These are phyloP conservation scores for Acanthosepion pharaonis DNA, from an alignment of 2,888 invertebrate genomes.

Conservation along the genomic window DNA sequence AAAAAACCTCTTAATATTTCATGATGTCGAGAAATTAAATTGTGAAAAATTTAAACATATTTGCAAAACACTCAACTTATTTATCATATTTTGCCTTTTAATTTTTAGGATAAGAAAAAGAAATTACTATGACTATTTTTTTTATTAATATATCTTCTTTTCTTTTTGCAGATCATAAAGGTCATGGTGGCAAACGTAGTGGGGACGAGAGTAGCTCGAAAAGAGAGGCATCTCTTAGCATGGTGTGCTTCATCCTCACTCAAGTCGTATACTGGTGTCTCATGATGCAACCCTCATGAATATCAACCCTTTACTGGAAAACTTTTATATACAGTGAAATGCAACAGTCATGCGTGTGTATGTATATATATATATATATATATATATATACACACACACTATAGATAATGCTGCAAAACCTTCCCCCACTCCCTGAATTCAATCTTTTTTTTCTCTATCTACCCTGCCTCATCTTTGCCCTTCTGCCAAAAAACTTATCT, in stretches of 20 bases:
- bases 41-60: too few species aligned
- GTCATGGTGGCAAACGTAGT: neutral
- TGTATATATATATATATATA: neutral
- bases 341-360: neutral
- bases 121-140: too few species aligned
- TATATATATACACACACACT: neutral
- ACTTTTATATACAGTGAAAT: constrained; percentile 9
- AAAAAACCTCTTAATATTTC: too few species aligned
- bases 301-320: neutral
- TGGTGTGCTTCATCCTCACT: constrained; percentile 10
- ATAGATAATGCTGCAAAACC: constrained; percentile 13
- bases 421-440: neutral
- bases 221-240: neutral
- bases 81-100: too few species aligned
- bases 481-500: neutral
- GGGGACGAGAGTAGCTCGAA: neutral
- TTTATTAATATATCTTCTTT: neutral
- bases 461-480: neutral
- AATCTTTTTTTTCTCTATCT: neutral
- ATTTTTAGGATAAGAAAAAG: too few species aligned
- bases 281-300: constrained; percentile 22
- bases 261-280: neutral
- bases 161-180: neutral
- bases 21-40: too few species aligned
- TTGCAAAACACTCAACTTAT: too few species aligned